Evolutionary conservation across 92 coral and sea anemone species (phyloP), one percentile per base, ranked within the genome.

Genomic region (Meandrina meandrites): DNA sequence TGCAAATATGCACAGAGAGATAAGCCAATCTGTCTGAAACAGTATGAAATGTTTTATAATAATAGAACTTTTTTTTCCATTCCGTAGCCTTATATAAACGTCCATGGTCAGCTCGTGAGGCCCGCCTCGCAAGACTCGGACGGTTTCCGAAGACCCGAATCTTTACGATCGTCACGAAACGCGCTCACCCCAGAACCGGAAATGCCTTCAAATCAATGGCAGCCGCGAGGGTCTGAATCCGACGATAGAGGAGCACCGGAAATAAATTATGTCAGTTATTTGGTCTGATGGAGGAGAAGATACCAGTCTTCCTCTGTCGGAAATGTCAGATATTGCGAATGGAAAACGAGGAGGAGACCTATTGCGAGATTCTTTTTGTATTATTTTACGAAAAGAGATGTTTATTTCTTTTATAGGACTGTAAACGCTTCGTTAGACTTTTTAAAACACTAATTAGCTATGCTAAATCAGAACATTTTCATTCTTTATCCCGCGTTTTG

Each of bases 121-220:
- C 98, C 98, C n/a, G 83, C 89, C 67, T 93, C 97, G 58, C 93
- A 92, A 30, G 93, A 84, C 13, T 90, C 91, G 22, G 94, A 87
- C 76, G 90, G 89, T 62, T 66, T 90, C 30, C 88, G 90, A 79
- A 92, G 96, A n/a, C 83, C 90, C 69, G 94, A 93, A 31, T 91
- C 92, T 30, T 83, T 90, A 28, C 95, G 98, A 75, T 89, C 93
- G 67, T 92, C 94, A 19, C 81, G 88, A 69, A 62, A 89, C 85
- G 50, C 93, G 9, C 86, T 94, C n/a, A 86, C 89, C 13, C 98
- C 99, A 19, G 99, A 97, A 83, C 99, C 99, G 68, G 99, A 97
- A 91, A 93, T 94, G 54, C 98, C 98, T 67, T 88, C 91, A 50
- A 86, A 90, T 35, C 93, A 89, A 79, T 93, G 94, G 78, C 94